These are phyloP conservation scores for Listronotus oregonensis DNA, from an alignment of 1,140 invertebrate genomes.

Conservation along the genomic window DNA sequence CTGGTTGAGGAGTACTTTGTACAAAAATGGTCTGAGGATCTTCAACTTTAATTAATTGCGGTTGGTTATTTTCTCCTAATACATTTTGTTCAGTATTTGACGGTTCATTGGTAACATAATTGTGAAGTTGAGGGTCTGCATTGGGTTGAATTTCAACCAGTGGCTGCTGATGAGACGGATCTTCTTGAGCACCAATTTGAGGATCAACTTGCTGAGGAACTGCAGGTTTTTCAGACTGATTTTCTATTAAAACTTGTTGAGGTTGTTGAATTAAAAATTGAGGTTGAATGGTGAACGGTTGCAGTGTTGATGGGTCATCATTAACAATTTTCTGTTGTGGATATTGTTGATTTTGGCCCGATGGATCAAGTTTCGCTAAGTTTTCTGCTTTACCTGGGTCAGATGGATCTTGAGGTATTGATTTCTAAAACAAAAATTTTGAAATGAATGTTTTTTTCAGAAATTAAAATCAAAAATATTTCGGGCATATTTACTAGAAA, in stretches of 20 bases:
- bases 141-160: neutral
- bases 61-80: too few relatives aligned
- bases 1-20: neutral
- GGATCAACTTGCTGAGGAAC: neutral
- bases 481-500: too few relatives aligned
- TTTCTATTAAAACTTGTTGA: too few relatives aligned
- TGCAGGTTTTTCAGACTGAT: too few relatives aligned
- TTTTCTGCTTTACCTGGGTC: slow-evolving; percentile 28
- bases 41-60: too few relatives aligned
- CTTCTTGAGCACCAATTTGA: neutral
- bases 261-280: neutral
- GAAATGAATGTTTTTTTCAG: neutral
- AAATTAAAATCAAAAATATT: too few relatives aligned
- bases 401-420: slow-evolving; percentile 21
- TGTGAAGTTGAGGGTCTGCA: neutral
- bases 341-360: neutral
- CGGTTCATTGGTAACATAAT: neutral
- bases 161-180: neutral
- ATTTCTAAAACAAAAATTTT: slow-evolving; percentile 19
- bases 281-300: neutral
- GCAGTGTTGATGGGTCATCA: neutral
- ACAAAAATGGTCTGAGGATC: neutral
- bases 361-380: slow-evolving; percentile 19
- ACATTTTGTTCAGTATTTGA: neutral
- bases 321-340: neutral